A percentile compares a stretch with the other conserved stretches of the same genome.
phyloP scores from a whole-genome alignment of 2,888 invertebrate species.

The Caenorhabditis uteleia region DNA sequence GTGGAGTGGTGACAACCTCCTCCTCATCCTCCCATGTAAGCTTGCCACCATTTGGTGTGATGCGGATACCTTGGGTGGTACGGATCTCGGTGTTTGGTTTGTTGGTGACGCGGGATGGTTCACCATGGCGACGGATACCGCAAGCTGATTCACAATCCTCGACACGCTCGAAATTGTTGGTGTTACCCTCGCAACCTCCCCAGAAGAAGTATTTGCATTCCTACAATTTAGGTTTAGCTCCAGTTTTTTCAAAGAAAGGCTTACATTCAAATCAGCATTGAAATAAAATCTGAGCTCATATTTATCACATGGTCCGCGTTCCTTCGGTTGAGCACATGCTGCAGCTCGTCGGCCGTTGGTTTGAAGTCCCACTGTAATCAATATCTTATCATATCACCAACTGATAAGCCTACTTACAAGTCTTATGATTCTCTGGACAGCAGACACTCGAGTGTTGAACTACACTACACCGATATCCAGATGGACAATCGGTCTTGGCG shows the following conservation, averaged over 20 bases:
- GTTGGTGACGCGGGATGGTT: constrained; percentile 19
- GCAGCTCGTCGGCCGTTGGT: constrained; percentile 29
- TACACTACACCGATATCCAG: constrained; percentile 61
- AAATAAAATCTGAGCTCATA: constrained; percentile 67
- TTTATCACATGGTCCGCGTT: constrained; percentile 69
- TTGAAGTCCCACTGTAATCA: constrained; percentile 47
- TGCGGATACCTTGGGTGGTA: constrained; percentile 45
- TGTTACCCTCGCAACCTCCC: constrained; percentile 69
- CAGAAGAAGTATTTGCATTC: constrained; percentile 70
- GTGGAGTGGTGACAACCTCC: constrained; percentile 9
- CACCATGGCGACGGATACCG: constrained; percentile 27
- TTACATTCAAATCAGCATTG: constrained; percentile 49
- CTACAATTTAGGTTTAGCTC: constrained; percentile 20
- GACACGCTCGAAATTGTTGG: constrained; percentile 64
- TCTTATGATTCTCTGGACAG: constrained; percentile 61
- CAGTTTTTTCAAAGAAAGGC: not conserved
- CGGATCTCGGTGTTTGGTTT: constrained; percentile 28
- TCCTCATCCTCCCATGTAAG: constrained; percentile 15
- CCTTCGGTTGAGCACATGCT: constrained; percentile 61
- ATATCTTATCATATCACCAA: not conserved
- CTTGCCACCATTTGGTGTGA: constrained; percentile 34
- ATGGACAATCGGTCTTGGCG: constrained; percentile 61
- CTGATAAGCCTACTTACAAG: constrained; percentile 14
- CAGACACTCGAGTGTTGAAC: constrained; percentile 61
- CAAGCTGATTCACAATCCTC: constrained; percentile 43